Base-by-base conservation (phyloP, 2,113 vertebrate genomes). In the Aythya baeri region DNA sequence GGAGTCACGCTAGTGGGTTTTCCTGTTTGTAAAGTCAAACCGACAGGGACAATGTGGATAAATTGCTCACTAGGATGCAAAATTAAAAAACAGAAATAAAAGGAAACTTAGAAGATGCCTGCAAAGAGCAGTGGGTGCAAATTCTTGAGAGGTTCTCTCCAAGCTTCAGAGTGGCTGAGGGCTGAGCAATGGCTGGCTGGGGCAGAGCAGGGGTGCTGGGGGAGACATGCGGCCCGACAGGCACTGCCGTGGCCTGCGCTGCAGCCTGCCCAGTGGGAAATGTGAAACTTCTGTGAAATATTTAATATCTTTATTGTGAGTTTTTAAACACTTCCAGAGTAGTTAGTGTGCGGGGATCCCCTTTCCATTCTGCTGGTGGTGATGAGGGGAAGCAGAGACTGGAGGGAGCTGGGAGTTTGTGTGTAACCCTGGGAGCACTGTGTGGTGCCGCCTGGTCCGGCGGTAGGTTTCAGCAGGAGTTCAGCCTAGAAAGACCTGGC, bases 361-460 rank as follows among this genome's bases (percentile, higher is more conserved):
- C 43, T n/a, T 17, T 46, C 50, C n/a, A n/a, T 57, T 36, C 50
- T 23, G 11, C 6, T 13, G 44, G n/a, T 6, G 5, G 63, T 0
- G 23, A 14, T 0, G 16, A 22, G 61, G 26, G 36, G 13, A 5
- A 22, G 62, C 18, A 7, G 70, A 36, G 46, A 8, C 5, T 46
- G 14, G 34, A 22, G 54, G 43, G 20, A 17, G 41, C 31, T 1
- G 6, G 2, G 10, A 34, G 34, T 25, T 32, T 1, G 13, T 11
- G 65, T 11, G 61, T 36, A 5, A 62, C 3, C 66, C 21, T 13
- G 3, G 67, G 36, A 16, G 83, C 49, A 0, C 32, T 1, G n/a
- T 38, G 0, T 49, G 5, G 43, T 8, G 63, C 59, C 55, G 1
- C 36, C 32, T 2, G 43, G 3, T 22, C 3, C 1, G 8, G 72